Conservation (phyloP, 2,797 vertebrate genomes). For the Muraenolepis orangiensis region DNA sequence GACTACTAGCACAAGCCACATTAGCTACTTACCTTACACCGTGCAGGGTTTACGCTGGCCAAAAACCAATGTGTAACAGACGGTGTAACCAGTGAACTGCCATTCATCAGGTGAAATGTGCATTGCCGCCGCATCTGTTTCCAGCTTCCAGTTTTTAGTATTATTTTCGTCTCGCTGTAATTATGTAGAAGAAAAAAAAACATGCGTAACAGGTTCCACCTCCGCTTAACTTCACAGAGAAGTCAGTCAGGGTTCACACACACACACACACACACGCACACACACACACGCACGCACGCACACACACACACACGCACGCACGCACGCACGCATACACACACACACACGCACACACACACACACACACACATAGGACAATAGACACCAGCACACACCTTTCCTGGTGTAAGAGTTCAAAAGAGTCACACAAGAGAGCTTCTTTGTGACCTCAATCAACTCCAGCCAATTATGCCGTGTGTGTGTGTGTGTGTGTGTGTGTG, state of each 20-base stretch:
- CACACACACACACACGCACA: too few relatives aligned
- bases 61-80: too few relatives aligned
- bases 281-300: too few relatives aligned
- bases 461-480: too few relatives aligned
- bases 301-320: too few relatives aligned
- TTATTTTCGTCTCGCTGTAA: not conserved
- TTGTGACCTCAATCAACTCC: not conserved
- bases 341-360: too few relatives aligned
- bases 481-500: too few relatives aligned
- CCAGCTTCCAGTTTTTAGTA: not conserved
- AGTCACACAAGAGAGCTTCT: not conserved
- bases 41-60: too few relatives aligned
- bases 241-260: not conserved
- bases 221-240: not conserved
- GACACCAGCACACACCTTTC: not conserved
- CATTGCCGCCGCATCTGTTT: not conserved
- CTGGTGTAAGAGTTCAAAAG: not conserved
- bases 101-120: not conserved
- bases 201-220: not conserved
- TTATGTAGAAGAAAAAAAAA: not conserved
- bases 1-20: not conserved
- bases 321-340: too few relatives aligned
- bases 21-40: too few relatives aligned
- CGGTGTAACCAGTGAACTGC: not conserved
- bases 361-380: not conserved